phyloP scores from a whole-genome alignment of 2,797 vertebrate genomes.

The Smutsia gigantea region DNA sequence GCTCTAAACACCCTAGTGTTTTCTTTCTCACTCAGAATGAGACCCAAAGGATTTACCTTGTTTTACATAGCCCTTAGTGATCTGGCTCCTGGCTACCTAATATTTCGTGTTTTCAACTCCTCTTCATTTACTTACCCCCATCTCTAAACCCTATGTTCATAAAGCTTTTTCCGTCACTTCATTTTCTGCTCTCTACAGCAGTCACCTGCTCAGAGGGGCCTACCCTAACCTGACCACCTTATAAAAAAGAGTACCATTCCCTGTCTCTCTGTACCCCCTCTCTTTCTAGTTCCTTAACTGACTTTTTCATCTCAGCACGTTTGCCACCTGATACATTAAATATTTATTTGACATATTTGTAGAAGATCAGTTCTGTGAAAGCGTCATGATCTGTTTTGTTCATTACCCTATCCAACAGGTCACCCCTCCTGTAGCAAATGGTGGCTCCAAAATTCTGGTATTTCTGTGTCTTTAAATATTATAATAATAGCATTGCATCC shows the following conservation, averaged over 20 bases:
- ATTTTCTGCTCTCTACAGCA: neutral
- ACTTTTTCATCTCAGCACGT: neutral
- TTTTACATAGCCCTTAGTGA: neutral
- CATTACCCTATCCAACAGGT: neutral
- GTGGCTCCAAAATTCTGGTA: neutral
- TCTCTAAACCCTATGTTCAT: neutral
- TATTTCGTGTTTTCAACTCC: neutral
- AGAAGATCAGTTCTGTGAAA: no score
- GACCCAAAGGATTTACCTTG: neutral
- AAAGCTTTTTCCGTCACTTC: neutral
- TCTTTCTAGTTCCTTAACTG: neutral
- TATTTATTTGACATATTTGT: conserved; percentile 35
- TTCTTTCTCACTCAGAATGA: neutral
- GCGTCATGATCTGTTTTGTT: neutral
- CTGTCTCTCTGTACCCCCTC: neutral
- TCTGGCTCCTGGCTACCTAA: neutral
- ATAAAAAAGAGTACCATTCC: neutral
- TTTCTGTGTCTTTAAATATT: conserved; percentile 22
- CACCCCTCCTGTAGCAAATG: neutral
- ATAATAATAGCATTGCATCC: neutral
- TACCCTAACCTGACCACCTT: neutral
- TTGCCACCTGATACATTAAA: neutral
- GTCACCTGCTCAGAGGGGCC: neutral
- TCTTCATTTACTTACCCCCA: neutral
- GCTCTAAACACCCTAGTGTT: neutral